Percentiles rank a stretch among this genome's conserved stretches.
These are phyloP conservation scores for Otolemur crassicaudatus DNA, from an alignment of 2,797 vertebrate genomes.

Conservation along the genomic window DNA sequence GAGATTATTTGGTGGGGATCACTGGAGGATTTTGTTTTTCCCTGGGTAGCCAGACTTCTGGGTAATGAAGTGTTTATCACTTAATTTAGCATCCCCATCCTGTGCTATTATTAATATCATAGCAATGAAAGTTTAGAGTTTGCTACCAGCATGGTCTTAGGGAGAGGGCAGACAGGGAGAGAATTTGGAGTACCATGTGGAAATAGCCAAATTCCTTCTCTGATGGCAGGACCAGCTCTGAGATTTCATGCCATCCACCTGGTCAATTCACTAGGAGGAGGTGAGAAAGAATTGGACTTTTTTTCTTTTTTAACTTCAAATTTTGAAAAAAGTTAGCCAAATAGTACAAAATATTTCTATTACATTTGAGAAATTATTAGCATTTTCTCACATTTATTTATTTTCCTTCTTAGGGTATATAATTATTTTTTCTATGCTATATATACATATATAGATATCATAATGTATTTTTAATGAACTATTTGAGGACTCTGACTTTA, in stretches of 20 bases:
- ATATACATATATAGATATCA: background rate
- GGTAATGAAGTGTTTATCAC: background rate
- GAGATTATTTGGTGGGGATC: background rate
- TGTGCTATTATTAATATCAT: background rate
- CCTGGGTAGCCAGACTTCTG: constrained; percentile 11
- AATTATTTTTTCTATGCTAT: background rate
- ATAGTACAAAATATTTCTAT: background rate
- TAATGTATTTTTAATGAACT: background rate
- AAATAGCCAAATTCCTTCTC: background rate
- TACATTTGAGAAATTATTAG: background rate
- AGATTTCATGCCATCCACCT: background rate
- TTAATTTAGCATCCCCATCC: background rate
- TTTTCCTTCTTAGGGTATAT: background rate
- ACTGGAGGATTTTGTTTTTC: constrained; percentile 45
- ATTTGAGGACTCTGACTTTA: background rate
- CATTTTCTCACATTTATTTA: background rate
- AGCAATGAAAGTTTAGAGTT: background rate
- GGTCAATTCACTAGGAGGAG: rapidly evolving
- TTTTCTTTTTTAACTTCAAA: background rate
- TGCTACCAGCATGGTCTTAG: background rate
- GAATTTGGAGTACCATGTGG: background rate
- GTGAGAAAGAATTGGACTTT: background rate
- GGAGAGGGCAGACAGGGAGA: background rate
- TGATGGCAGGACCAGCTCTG: background rate
- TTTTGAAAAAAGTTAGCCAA: background rate